These are phyloP conservation scores for Eutolmus rufibarbis DNA, from an alignment of 2,888 invertebrate genomes.

Conservation along the genomic window DNA sequence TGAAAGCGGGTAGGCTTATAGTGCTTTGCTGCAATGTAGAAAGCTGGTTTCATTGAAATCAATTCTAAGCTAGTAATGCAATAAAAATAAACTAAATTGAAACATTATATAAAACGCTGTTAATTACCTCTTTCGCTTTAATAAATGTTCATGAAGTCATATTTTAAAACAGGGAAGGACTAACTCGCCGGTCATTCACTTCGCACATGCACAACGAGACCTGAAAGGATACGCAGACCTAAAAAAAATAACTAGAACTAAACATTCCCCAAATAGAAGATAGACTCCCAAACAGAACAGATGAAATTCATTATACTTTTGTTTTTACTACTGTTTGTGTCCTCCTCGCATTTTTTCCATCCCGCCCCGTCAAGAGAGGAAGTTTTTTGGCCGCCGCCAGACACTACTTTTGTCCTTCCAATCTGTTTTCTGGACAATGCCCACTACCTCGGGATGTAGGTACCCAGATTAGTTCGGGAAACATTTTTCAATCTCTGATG, in stretches of 20 bases:
- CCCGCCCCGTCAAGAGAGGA: neutral
- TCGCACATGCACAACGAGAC: neutral
- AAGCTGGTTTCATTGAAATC: no score
- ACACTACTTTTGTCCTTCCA: neutral
- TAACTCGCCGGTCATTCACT: neutral
- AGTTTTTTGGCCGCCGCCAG: neutral
- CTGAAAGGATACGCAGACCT: neutral
- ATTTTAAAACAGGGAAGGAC: neutral
- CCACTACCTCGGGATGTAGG: slow-evolving; percentile 17
- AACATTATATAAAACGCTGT: no score
- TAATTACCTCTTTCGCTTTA: no score
- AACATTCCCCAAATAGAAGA: neutral
- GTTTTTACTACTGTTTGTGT: slow-evolving; percentile 20
- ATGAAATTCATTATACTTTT: slow-evolving; percentile 32
- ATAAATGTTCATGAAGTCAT: no score
- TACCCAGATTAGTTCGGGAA: slow-evolving; percentile 15
- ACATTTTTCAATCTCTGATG: slow-evolving; percentile 43
- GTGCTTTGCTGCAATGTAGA: no score
- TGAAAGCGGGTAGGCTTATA: no score
- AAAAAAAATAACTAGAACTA: neutral
- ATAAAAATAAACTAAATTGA: no score
- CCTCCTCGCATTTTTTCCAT: neutral
- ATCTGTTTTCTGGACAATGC: slow-evolving; percentile 26
- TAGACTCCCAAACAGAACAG: neutral
- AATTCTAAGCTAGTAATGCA: no score